These are phyloP conservation scores for Cecidostiba fungosa DNA, from an alignment of 2,888 invertebrate genomes.

Conservation along the genomic window DNA sequence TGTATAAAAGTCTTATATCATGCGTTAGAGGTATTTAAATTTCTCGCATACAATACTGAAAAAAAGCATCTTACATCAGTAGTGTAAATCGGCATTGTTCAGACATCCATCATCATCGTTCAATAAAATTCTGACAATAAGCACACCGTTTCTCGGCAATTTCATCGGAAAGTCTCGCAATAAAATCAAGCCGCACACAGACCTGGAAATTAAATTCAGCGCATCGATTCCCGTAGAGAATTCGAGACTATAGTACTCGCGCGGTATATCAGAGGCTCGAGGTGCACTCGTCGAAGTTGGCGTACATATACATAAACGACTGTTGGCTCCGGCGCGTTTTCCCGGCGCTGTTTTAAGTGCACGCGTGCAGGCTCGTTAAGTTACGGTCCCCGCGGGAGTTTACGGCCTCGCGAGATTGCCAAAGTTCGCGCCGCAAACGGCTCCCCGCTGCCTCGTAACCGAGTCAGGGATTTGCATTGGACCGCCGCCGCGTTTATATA, in stretches of 20 bases:
- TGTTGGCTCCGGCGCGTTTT: constrained; percentile 6
- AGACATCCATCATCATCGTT: not conserved
- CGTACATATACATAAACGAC: not conserved
- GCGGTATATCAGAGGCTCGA: not conserved
- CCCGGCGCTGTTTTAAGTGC: constrained; percentile 60
- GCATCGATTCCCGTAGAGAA: not conserved
- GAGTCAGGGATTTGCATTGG: constrained; percentile 65
- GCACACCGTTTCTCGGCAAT: not conserved
- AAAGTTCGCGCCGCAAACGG: constrained; percentile 68
- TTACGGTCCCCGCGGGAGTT: constrained; percentile 62
- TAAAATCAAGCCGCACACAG: not conserved
- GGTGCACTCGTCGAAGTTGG: constrained; percentile 7
- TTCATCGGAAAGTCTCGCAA: not conserved
- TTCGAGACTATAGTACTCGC: not conserved
- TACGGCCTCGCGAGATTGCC: constrained; percentile 66
- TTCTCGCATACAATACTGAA: no score
- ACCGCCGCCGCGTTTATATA: constrained; percentile 18
- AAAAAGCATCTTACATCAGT: no score
- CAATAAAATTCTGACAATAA: no score
- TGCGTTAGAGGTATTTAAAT: no score
- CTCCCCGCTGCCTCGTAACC: constrained; percentile 68
- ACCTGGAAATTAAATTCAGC: not conserved
- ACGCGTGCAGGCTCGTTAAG: constrained; percentile 64
- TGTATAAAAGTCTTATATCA: not conserved
- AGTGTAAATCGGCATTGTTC: not conserved